These are phyloP conservation scores for Lasioglossum marginatum DNA, from an alignment of 2,888 invertebrate species.

Conservation along the genomic window DNA sequence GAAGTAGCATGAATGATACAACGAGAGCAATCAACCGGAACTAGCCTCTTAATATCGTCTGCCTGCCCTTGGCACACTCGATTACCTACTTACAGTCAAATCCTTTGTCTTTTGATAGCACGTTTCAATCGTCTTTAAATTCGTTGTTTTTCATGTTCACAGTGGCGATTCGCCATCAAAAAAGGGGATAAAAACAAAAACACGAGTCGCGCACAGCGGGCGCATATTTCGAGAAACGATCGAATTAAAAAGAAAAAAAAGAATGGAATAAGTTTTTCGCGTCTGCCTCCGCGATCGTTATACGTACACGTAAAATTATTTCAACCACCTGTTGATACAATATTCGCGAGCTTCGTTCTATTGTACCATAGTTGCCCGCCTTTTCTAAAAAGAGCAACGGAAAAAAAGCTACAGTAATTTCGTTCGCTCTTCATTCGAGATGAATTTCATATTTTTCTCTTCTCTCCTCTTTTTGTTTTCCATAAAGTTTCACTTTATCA, in stretches of 20 bases:
- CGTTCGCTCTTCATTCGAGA: slow-evolving; percentile 2
- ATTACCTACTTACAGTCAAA: slow-evolving; percentile 24
- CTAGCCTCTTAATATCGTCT: slow-evolving; percentile 59
- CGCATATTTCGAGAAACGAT: neutral
- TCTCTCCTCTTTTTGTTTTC: neutral
- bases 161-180: neutral
- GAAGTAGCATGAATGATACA: slow-evolving; percentile 29
- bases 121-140: slow-evolving; percentile 6
- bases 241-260: neutral
- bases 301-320: slow-evolving; percentile 39
- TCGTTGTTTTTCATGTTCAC: neutral
- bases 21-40: slow-evolving; percentile 55
- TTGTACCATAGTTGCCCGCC: neutral
- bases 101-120: slow-evolving; percentile 19
- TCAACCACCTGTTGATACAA: slow-evolving; percentile 48
- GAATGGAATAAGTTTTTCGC: neutral
- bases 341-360: slow-evolving; percentile 13
- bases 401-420: slow-evolving; percentile 11
- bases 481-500: neutral
- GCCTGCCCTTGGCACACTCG: slow-evolving; percentile 58
- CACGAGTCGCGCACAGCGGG: neutral
- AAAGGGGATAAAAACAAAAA: neutral
- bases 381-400: neutral
- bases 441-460: slow-evolving; percentile 13
- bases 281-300: neutral